Evolutionary conservation across 2,888 invertebrate species (phyloP).

Genomic region (Phlogophora meticulosa): DNA sequence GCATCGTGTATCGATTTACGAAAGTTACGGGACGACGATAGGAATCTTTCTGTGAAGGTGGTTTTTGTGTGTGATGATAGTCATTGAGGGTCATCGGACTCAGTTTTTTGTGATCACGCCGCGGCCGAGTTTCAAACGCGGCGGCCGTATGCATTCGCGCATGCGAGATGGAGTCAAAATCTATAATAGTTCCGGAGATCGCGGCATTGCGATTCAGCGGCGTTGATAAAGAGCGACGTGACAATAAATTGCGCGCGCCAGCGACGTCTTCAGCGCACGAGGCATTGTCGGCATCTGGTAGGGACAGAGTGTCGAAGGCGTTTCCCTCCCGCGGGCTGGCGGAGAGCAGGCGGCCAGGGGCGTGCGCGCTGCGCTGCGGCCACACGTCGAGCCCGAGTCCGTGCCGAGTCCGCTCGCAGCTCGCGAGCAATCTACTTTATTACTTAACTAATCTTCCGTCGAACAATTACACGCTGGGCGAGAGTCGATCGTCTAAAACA

Average conservation of each 20-base stretch:
- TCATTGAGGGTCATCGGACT: slow-evolving; percentile 85
- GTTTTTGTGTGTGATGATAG: slow-evolving; percentile 73
- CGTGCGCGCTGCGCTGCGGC: slow-evolving; percentile 82
- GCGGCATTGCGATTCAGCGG: slow-evolving; percentile 80
- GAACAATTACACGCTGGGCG: slow-evolving; percentile 79
- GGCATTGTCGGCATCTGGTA: slow-evolving; percentile 83
- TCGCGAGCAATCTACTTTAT: slow-evolving; percentile 85
- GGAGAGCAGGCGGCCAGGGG: slow-evolving; percentile 82
- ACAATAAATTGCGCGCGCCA: slow-evolving; percentile 75
- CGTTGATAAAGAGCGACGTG: slow-evolving; percentile 76
- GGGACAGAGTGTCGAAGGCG: slow-evolving; percentile 81
- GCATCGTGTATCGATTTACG: slow-evolving; percentile 90
- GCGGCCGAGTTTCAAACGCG: slow-evolving; percentile 89
- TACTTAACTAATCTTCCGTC: slow-evolving; percentile 83
- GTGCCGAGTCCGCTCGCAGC: slow-evolving; percentile 61
- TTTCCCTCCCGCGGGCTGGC: slow-evolving; percentile 86
- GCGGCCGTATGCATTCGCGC: slow-evolving; percentile 90
- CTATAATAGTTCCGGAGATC: slow-evolving; percentile 88
- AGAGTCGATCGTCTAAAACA: slow-evolving; percentile 75
- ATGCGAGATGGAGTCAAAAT: slow-evolving; percentile 91
- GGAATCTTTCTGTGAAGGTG: slow-evolving; percentile 70
- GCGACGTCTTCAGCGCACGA: slow-evolving; percentile 77
- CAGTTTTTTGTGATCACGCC: slow-evolving; percentile 86
- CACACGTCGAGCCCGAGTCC: slow-evolving; percentile 80
- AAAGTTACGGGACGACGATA: slow-evolving; percentile 78